phyloP scores from a whole-genome alignment of 2,113 vertebrate genomes.

The Alectura lathami region DNA sequence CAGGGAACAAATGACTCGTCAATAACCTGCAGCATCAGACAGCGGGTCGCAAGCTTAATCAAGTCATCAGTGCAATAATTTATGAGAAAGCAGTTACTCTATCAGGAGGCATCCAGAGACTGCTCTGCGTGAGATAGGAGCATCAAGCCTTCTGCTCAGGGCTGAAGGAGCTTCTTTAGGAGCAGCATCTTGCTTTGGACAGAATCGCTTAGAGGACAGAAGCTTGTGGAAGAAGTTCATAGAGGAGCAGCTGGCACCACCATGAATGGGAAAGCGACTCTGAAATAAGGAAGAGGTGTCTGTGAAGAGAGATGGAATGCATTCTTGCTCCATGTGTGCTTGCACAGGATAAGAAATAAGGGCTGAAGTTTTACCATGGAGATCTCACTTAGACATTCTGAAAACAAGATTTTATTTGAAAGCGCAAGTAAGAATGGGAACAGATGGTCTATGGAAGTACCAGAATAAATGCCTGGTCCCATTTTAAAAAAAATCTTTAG shows the following conservation, averaged over 20 bases:
- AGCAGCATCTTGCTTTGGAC: not conserved
- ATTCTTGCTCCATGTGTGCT: not conserved
- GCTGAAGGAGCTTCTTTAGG: not conserved
- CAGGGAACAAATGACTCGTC: not conserved
- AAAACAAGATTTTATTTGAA: not conserved
- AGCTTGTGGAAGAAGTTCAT: not conserved
- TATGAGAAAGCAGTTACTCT: not conserved
- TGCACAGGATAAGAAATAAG: not conserved
- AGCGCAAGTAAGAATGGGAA: not conserved
- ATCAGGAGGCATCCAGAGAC: not conserved
- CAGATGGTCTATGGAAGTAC: not conserved
- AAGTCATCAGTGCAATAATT: not conserved
- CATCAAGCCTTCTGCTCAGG: not conserved
- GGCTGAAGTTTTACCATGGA: not conserved
- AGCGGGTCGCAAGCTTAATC: not conserved
- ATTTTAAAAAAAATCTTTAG: not conserved
- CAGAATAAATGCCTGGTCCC: not conserved
- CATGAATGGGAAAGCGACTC: not conserved
- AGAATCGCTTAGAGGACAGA: fast-evolving
- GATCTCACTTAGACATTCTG: not conserved
- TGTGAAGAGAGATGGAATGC: not conserved
- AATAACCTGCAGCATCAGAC: not conserved
- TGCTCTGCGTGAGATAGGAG: not conserved
- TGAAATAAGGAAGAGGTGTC: not conserved
- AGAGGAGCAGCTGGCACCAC: not conserved